Base-by-base conservation (phyloP, 2,888 invertebrate genomes). In the Anagyrus pseudococci region DNA sequence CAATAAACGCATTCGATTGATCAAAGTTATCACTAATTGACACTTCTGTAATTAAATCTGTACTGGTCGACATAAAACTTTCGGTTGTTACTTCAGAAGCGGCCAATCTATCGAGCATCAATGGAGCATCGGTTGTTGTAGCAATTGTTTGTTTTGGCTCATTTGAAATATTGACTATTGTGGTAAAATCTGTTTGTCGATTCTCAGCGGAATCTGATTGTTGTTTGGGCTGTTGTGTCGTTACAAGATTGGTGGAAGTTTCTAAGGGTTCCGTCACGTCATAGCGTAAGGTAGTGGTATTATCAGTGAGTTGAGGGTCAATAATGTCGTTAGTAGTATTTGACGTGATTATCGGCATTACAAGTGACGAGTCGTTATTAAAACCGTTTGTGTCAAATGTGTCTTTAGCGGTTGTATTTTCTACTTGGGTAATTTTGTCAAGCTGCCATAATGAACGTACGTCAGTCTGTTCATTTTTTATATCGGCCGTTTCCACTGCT, bases 311-410 rank as follows among this genome's bases (percentile, higher is more conserved):
- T 19, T 8, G 17, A 63, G 68, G 69, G 66, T 68, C 72, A 50
- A 20, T 17, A 50, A 41, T 49, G 23, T 65, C 48, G 25, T 54
- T 65, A 53, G 50, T 50, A 68, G 74, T 66, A 63, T 68, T 75
- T 67, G 72, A 67, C 69, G 63, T 53, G 52, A 66, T 66, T 62
- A 65, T 68, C 68, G 70, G 53, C 53, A 60, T 70, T 70, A 71
- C 68, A 68, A 62, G 66, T 65, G 70, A 70, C 69, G 69, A 76
- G 72, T 83, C 75, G 72, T 82, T 81, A 70, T 83, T 83, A 70
- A 82, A 67, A 68, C 72, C 75, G 72, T 67, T 73, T 72, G 68
- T 72, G 69, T 64, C 74, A 68, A 73, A 74, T 71, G 70, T 64
- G 71, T 73, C 71, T 60, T 56, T 71, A 70, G 64, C 71, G 59